phyloP scores from a whole-genome alignment of 2,797 vertebrate species.

The Aselliscus stoliczkanus region DNA sequence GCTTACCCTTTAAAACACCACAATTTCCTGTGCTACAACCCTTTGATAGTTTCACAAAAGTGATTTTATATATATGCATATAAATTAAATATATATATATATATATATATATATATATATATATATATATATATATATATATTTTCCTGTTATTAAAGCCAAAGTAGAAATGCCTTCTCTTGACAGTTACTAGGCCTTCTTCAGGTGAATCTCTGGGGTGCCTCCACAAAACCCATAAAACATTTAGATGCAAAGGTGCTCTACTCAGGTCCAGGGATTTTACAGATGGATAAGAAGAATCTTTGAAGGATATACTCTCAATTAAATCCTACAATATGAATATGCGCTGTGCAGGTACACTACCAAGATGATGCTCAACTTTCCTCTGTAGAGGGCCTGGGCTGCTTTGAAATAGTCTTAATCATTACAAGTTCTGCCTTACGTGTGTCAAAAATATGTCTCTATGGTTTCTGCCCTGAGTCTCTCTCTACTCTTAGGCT shows the following conservation, averaged over 20 bases:
- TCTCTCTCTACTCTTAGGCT: not conserved
- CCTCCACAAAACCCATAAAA: not conserved
- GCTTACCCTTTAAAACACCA: not conserved
- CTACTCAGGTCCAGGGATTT: not conserved
- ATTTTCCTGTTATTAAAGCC: not conserved
- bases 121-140: not conserved
- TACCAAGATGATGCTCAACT: not conserved
- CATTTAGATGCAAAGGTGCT: not conserved
- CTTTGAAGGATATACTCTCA: not conserved
- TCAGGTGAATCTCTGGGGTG: not conserved
- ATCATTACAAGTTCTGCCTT: not conserved
- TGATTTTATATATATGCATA: not conserved
- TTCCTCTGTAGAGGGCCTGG: not conserved
- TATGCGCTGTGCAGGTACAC: not conserved
- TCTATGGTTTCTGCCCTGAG: not conserved
- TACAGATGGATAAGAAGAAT: not conserved
- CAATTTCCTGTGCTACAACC: not conserved
- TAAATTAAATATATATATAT: no score
- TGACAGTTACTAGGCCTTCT: not conserved
- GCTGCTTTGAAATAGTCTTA: not conserved
- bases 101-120: no score
- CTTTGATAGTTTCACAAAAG: not conserved
- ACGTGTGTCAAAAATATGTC: not conserved
- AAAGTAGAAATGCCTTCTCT: not conserved
- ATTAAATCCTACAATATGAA: not conserved